Conservation (phyloP, 92 coral and sea anemone species). For the Porites cylindrica region DNA sequence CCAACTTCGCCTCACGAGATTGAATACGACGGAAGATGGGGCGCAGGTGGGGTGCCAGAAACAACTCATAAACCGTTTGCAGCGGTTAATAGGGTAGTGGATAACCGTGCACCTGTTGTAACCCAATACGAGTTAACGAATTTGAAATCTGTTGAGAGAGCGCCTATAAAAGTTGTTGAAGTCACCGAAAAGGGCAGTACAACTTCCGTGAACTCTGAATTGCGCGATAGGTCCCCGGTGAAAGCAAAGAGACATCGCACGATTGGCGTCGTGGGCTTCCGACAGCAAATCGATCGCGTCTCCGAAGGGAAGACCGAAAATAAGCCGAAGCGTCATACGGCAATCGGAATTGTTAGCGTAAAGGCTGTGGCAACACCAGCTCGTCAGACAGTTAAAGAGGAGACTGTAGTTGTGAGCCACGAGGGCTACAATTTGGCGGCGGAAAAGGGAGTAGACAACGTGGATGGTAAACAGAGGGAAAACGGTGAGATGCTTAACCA, state of each 20-base stretch:
- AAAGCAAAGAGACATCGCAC: conserved; percentile 92
- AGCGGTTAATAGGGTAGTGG: conserved; percentile 34
- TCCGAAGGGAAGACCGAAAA: conserved; percentile 64
- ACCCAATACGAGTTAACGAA: conserved; percentile 74
- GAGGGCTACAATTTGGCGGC: conserved; percentile 17
- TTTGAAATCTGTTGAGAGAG: conserved; percentile 54
- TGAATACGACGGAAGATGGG: conserved; percentile 39
- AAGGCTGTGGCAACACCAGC: conserved; percentile 39
- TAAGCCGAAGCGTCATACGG: conserved; percentile 95
- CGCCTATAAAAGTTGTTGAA: conserved; percentile 86
- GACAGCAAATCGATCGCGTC: conserved; percentile 88
- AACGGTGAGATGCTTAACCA: conserved; percentile 24
- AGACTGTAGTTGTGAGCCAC: conserved; percentile 34
- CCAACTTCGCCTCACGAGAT: conserved; percentile 26
- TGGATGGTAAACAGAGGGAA: conserved; percentile 20
- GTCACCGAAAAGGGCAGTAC: conserved; percentile 63
- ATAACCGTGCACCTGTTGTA: conserved; percentile 16
- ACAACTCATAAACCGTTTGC: conserved; percentile 16
- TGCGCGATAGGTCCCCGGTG: conserved; percentile 53
- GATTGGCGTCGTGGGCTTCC: conserved; percentile 93
- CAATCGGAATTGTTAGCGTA: conserved; percentile 85
- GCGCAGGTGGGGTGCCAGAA: not conserved
- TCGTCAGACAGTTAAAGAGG: conserved; percentile 40
- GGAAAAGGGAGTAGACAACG: conserved; percentile 9
- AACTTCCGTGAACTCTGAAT: conserved; percentile 30